Conservation (phyloP, 2,888 invertebrate genomes). For the Lasioglossum figueresi region DNA sequence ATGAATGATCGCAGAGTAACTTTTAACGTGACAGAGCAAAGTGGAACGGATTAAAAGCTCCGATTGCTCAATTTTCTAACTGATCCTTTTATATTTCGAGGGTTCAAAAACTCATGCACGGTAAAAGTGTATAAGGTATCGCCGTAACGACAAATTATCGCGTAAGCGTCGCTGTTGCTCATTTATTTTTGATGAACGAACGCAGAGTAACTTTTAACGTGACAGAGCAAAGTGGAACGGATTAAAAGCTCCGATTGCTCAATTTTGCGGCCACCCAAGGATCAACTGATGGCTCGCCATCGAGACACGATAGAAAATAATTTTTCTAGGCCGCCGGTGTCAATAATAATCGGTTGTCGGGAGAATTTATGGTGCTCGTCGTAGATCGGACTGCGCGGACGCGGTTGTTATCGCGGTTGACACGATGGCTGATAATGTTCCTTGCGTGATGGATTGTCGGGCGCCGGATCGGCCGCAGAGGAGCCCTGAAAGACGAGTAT, state of each 20-base stretch:
- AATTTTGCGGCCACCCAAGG: slow-evolving; percentile 4
- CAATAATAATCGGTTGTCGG: slow-evolving; percentile 35
- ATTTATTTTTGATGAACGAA: not conserved
- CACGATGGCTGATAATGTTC: slow-evolving; percentile 58
- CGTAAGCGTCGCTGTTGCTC: not conserved
- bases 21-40: too few relatives aligned
- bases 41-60: too few relatives aligned
- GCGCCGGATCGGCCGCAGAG: slow-evolving; percentile 38
- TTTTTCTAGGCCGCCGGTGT: slow-evolving; percentile 14
- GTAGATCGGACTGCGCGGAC: slow-evolving; percentile 25
- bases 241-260: not conserved
- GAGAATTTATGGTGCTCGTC: slow-evolving; percentile 14
- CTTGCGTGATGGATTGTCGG: slow-evolving; percentile 50
- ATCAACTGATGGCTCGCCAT: slow-evolving; percentile 25
- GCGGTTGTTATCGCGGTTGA: slow-evolving; percentile 49
- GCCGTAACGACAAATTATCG: not conserved
- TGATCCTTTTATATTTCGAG: too few relatives aligned
- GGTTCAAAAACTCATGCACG: not conserved
- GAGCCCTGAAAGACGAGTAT: slow-evolving; percentile 44
- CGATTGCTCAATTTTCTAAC: too few relatives aligned
- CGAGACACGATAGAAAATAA: slow-evolving; percentile 1
- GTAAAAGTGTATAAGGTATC: not conserved
- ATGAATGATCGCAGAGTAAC: too few relatives aligned
- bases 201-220: not conserved
- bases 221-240: not conserved